Evolutionary conservation across 2,113 vertebrate genomes (phyloP).

Genomic region (Chaetura pelagica): DNA sequence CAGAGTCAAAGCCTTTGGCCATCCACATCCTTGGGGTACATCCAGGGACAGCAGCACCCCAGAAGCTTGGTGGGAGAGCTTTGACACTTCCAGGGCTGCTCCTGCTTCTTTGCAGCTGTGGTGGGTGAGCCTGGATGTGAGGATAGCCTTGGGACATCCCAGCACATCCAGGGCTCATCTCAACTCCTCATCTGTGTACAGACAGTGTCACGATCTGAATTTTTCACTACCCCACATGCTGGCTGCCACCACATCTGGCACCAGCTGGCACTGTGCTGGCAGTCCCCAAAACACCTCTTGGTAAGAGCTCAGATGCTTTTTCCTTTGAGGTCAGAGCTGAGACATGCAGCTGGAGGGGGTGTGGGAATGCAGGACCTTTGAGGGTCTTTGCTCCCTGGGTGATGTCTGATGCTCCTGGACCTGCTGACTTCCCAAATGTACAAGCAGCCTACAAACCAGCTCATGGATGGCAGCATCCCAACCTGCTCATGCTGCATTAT

Average conservation of each 20-base stretch:
- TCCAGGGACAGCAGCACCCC: not conserved
- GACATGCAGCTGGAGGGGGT: not conserved
- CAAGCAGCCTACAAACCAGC: not conserved
- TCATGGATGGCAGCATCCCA: not conserved
- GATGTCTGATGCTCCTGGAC: not conserved
- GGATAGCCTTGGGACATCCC: not conserved
- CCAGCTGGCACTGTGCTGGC: not conserved
- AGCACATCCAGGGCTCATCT: not conserved
- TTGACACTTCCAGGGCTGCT: not conserved
- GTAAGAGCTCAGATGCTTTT: not conserved
- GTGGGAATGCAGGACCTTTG: not conserved
- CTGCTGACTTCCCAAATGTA: not conserved
- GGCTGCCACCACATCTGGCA: not conserved
- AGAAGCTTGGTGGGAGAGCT: not conserved
- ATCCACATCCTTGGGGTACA: not conserved
- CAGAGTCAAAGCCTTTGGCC: not conserved
- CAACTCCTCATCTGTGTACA: not conserved
- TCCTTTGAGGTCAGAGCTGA: not conserved
- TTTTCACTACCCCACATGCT: not conserved
- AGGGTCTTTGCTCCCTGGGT: not conserved
- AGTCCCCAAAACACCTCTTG: not conserved
- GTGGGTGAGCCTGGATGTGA: not conserved
- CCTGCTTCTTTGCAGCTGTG: not conserved
- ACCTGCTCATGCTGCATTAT: fast-evolving
- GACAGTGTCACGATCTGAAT: not conserved